These are phyloP conservation scores for Drosophila fuyamai DNA, from an alignment of 1,140 invertebrate species.

Conservation along the genomic window DNA sequence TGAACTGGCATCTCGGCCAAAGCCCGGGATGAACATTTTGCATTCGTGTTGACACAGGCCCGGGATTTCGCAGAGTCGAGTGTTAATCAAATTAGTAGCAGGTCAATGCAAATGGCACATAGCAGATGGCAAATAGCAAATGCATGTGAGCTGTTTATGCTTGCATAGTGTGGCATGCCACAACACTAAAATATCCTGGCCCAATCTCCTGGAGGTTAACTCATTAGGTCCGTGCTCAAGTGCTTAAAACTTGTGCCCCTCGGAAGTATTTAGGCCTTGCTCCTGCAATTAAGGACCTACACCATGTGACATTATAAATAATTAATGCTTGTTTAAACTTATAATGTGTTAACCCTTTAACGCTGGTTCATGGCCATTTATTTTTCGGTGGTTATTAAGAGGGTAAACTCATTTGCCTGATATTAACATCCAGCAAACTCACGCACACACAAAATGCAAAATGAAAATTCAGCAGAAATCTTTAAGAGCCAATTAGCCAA, in stretches of 20 bases:
- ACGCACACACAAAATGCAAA: constrained; percentile 5
- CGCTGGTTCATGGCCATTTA: constrained; percentile 29
- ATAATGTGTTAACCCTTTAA: constrained; percentile 64
- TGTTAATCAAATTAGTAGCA: constrained; percentile 72
- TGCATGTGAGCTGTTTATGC: constrained; percentile 63
- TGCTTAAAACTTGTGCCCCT: constrained; percentile 19
- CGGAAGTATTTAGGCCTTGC: constrained; percentile 9
- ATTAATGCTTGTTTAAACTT: constrained; percentile 62
- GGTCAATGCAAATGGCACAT: constrained; percentile 55
- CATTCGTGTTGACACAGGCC: constrained; percentile 54
- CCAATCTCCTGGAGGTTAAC: constrained; percentile 9
- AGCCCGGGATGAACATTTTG: constrained; percentile 57
- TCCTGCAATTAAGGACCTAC: constrained; percentile 14
- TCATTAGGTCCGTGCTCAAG: constrained; percentile 35
- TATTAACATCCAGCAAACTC: background rate
- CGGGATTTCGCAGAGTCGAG: constrained; percentile 17
- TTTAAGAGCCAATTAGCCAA: constrained; percentile 59
- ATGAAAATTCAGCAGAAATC: constrained; percentile 52
- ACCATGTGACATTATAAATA: constrained; percentile 57
- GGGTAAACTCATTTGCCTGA: constrained; percentile 7
- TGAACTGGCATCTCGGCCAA: constrained; percentile 54
- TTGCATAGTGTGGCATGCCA: constrained; percentile 32
- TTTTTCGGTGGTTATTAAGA: constrained; percentile 36
- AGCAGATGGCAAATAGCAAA: constrained; percentile 56
- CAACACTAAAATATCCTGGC: constrained; percentile 1